Evolutionary conservation across 2,797 vertebrate genomes (phyloP).

Genomic region (Silurus aristotelis): DNA sequence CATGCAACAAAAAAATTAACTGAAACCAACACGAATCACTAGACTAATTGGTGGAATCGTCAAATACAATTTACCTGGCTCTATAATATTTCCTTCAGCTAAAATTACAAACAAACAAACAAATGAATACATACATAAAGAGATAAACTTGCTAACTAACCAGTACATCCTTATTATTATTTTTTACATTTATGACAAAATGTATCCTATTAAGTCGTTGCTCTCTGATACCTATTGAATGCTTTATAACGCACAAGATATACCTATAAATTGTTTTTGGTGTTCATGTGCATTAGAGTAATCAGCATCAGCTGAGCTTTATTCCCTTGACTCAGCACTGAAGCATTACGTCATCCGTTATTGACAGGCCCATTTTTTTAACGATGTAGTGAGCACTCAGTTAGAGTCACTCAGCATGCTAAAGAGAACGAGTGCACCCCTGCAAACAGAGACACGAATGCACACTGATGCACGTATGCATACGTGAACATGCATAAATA

Average conservation of each 20-base stretch:
- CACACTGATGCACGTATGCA: background rate
- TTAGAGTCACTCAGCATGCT: conserved; percentile 29
- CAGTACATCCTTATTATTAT: background rate
- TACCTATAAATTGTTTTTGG: background rate
- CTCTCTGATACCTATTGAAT: background rate
- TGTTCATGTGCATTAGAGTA: conserved; percentile 39
- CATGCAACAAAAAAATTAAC: background rate
- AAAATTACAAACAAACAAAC: background rate
- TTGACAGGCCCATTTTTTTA: conserved; percentile 47
- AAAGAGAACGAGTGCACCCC: conserved; percentile 8
- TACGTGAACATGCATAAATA: background rate
- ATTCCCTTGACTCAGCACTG: conserved; percentile 41
- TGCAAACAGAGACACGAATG: conserved; percentile 5
- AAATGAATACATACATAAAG: background rate
- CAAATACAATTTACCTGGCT: background rate
- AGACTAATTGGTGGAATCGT: background rate
- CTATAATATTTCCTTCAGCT: background rate
- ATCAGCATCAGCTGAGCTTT: conserved; percentile 45
- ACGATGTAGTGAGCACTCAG: conserved; percentile 36
- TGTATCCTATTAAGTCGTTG: background rate
- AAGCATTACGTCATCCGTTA: conserved; percentile 55
- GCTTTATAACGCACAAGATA: background rate
- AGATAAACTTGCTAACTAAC: background rate
- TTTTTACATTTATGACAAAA: background rate
- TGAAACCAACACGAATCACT: background rate